A percentile compares a stretch with the other conserved stretches of the same genome.
phyloP scores from a whole-genome alignment of 2,797 vertebrate genomes.

The Acanthiza pusilla region DNA sequence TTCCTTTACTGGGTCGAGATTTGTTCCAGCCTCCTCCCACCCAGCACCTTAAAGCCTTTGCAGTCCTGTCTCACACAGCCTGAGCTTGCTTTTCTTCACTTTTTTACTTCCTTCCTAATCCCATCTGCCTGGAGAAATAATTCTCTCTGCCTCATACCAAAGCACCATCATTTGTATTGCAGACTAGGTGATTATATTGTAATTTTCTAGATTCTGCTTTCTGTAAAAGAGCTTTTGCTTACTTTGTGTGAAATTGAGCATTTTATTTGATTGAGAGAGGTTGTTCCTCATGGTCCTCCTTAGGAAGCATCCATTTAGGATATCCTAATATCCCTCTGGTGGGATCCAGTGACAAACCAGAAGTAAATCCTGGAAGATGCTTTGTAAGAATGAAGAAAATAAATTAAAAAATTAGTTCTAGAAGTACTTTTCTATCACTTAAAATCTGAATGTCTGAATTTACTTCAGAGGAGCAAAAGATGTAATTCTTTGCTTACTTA shows the following conservation, averaged over 20 bases:
- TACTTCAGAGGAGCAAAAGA: neutral
- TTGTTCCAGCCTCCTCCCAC: fast-evolving
- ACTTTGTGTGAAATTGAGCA: neutral
- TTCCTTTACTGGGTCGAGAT: neutral
- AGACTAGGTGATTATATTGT: neutral
- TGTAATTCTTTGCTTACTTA: neutral
- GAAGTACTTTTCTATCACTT: neutral
- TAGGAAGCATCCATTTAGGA: neutral
- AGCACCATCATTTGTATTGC: neutral
- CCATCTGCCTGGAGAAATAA: neutral
- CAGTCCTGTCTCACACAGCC: neutral
- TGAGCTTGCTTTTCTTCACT: neutral
- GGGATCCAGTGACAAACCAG: neutral
- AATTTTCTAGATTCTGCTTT: neutral
- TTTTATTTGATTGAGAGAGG: neutral
- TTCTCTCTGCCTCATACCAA: neutral
- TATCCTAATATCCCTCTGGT: neutral
- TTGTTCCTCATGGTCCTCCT: neutral
- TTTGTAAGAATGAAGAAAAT: neutral
- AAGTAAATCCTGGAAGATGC: neutral
- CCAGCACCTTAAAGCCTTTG: neutral
- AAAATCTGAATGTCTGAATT: neutral
- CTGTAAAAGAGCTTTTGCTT: neutral
- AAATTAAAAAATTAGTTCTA: neutral
- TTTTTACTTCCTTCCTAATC: neutral